Evolutionary conservation across 1,140 invertebrate genomes (phyloP), one percentile per base, ranked within the genome.

Genomic region (Orchestia grillus): DNA sequence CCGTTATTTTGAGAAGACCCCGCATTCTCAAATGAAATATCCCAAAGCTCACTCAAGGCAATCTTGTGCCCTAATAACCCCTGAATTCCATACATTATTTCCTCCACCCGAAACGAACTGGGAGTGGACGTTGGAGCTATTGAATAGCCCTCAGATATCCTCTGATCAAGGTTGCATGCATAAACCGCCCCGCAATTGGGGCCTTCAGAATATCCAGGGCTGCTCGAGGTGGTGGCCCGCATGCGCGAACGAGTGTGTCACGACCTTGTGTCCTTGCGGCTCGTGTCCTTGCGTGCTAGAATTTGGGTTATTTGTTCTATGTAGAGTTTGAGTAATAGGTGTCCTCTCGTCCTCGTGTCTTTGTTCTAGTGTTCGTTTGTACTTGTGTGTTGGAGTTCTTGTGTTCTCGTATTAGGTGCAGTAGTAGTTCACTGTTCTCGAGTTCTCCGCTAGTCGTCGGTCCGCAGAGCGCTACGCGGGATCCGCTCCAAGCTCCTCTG

Each of bases 121-220:
- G 62, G 62, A 36, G 15, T 77, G 62, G 62, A 77, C 62, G 62
- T 36, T 77, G 62, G 62, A 15, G 15, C 62, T 77, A 77, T 77
- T 77, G 62, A 77, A 77, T 77, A 28, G 11, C 47, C 62, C 28
- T 28, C 62, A 77, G 62, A 77, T 77, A 77, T 77, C 62, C 62
- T 77, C 62, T 77, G 62, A 77, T 77, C 62, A 77, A 77, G 62
- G 62, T 77, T 77, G 62, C 62, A 77, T 77, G 62, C 62, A 77
- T 77, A 77, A 77, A 77, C 62, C 62, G 62, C 62, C 11, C 62
- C 11, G 62, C 62, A 77, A 77, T 77, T 77, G 15, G 28, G 62
- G 62, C 62, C 62, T 15, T 3, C 62, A 77, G 62, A 77, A 77
- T 77, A 77, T 77, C 11, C 62, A 19, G 62, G 28, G 11, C 62